phyloP scores from a whole-genome alignment of 2,797 vertebrate genomes.

The Phaenicophaeus curvirostris region DNA sequence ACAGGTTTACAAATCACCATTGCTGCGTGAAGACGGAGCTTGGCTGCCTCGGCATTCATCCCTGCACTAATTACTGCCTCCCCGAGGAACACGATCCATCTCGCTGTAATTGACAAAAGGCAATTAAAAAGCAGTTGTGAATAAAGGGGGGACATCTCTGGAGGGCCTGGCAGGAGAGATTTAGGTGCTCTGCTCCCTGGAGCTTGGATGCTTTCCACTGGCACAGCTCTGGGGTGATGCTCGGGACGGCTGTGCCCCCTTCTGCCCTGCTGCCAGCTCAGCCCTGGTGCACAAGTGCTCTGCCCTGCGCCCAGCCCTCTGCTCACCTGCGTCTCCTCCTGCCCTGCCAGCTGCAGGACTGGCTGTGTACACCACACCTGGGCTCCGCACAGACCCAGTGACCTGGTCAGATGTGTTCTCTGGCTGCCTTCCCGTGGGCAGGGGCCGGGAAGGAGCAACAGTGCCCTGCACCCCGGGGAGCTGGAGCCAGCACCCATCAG shows the following conservation, averaged over 20 bases:
- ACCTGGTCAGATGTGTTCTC: fast-evolving
- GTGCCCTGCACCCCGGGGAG: fast-evolving
- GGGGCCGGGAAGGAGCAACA: neutral
- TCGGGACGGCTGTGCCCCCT: fast-evolving
- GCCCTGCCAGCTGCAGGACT: neutral
- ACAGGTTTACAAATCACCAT: slow-evolving; percentile 69
- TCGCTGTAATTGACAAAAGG: slow-evolving; percentile 66
- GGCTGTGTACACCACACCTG: fast-evolving
- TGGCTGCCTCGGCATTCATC: slow-evolving; percentile 52
- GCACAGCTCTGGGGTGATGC: fast-evolving
- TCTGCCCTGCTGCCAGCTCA: neutral
- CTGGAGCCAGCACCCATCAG: neutral
- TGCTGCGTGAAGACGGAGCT: slow-evolving; percentile 33
- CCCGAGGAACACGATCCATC: slow-evolving; percentile 58
- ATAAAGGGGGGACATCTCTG: slow-evolving; percentile 61
- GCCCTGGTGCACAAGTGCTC: fast-evolving
- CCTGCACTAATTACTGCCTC: slow-evolving; percentile 55
- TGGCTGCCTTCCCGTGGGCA: fast-evolving
- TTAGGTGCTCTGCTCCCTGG: slow-evolving; percentile 21
- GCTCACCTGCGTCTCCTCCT: fast-evolving
- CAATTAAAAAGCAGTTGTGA: slow-evolving; percentile 67
- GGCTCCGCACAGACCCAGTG: neutral
- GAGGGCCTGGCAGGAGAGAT: slow-evolving; percentile 29
- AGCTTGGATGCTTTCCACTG: neutral
- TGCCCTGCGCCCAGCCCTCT: neutral